Evolutionary conservation across 2,113 vertebrate species (phyloP), one percentile per base, ranked within the genome.

Genomic region (Aphyosemion australe): DNA sequence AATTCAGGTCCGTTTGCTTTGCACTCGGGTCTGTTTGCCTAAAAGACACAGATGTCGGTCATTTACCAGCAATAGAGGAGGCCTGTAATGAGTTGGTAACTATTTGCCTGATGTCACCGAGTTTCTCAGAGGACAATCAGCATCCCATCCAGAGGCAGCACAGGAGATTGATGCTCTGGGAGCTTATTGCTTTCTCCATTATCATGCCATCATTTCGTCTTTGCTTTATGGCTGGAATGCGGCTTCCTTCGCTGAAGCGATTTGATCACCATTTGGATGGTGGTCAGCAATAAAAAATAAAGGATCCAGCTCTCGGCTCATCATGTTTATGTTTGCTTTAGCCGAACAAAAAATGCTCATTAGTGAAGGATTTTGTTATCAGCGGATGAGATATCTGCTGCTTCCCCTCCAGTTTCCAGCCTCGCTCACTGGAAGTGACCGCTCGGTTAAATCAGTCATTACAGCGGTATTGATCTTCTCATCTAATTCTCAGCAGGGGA

Each of bases 31-130:
- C 72, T 85, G 65, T 87, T 87, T 88, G 81, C 83, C 74, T 79
- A 81, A 84, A 69, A 85, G 79, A 85, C 86, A 87, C 84, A 87
- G 87, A 89, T 88, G 83, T 83, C 72, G 76, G 79, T 77, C 79
- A 84, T 90, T 89, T 84, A 88, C 66, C 70, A 69, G 85, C 82
- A 73, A 83, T 84, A 74, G 78, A 83, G 41, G 58, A 42, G 58
- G 60, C 64, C 51, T 70, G 68, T 86, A 88, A 88, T 89, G 86
- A 86, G 61, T 58, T 73, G 53, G 61, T 89, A 80, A 82, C 83
- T 76, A 31, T 85, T 82, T 84, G 74, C 74, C 74, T 84, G 62
- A 83, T 82, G 72, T 66, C 68, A 72, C 43, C n/a, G 19, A 72
- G 73, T 74, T 80, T 74, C 80, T 87, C 75, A 80, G 63, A 84